Percentiles rank a stretch among this genome's conserved stretches.
These are phyloP conservation scores for Oceanodroma tethys DNA, from an alignment of 2,113 vertebrate species.

Conservation along the genomic window DNA sequence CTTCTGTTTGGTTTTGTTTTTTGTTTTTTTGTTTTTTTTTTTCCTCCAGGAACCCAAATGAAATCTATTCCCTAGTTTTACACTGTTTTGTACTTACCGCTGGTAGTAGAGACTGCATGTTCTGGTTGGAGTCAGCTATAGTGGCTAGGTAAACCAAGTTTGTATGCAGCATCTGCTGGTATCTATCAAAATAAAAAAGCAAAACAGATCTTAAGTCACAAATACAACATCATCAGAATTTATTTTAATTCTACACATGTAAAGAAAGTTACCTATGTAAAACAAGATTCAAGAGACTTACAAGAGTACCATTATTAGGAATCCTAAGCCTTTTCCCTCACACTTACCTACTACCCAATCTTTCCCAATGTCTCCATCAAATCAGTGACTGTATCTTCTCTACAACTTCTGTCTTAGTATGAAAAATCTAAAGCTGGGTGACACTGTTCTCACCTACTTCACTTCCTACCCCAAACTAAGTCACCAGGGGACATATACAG, in stretches of 20 bases:
- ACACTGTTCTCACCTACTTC: neutral
- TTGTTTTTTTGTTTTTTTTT: no score
- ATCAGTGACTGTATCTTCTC: neutral
- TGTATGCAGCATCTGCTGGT: conserved; percentile 98
- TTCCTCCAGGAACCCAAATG: neutral
- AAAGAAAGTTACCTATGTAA: neutral
- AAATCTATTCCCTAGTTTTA: neutral
- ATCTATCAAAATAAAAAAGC: conserved; percentile 76
- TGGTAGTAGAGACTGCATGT: conserved; percentile 97
- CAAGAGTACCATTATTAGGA: neutral
- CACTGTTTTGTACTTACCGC: conserved; percentile 85
- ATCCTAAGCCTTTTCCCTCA: neutral
- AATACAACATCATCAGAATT: neutral
- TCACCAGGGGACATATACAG: neutral
- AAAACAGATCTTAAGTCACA: neutral
- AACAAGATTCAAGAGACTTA: neutral
- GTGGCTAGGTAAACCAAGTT: conserved; percentile 98
- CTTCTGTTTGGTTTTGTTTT: neutral
- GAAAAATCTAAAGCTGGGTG: neutral
- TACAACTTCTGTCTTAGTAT: neutral
- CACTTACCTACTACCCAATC: neutral
- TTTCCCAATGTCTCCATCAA: neutral
- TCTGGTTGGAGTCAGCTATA: conserved; percentile 99
- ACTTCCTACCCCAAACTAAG: neutral
- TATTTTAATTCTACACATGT: neutral